Percentiles rank a stretch among this genome's conserved stretches.
These are phyloP conservation scores for Sebastes taczanowskii DNA, from an alignment of 2,797 vertebrate species.

Conservation along the genomic window DNA sequence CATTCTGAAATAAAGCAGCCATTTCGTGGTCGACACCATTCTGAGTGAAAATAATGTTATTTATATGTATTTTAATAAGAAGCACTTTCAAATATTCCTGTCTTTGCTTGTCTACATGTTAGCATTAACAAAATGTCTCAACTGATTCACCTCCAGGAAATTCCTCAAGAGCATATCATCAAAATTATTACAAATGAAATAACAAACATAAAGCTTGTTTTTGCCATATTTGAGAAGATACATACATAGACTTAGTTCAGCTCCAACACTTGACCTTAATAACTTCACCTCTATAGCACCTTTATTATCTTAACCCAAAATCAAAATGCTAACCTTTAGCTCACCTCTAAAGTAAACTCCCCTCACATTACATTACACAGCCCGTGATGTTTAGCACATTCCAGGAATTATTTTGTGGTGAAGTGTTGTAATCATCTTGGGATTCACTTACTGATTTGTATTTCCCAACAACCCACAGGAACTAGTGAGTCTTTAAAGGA, in stretches of 20 bases:
- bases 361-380: background rate
- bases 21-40: fast-evolving
- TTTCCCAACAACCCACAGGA: background rate
- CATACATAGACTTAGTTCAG: background rate
- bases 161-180: background rate
- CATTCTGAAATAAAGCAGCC: background rate
- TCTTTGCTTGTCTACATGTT: background rate
- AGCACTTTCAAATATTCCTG: background rate
- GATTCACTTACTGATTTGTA: background rate
- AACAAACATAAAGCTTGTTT: background rate
- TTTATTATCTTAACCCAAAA: background rate
- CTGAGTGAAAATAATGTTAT: background rate
- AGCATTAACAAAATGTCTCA: background rate
- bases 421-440: background rate
- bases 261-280: background rate
- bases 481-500: background rate
- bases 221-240: no score
- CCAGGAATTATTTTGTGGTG: conserved; percentile 2
- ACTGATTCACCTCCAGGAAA: background rate
- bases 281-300: background rate
- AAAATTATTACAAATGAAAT: background rate
- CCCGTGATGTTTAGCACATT: background rate
- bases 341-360: conserved; percentile 1
- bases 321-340: background rate
- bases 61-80: background rate